Percentiles rank a stretch among this genome's conserved stretches.
These are phyloP conservation scores for Hydrozoanthus gracilis DNA, from an alignment of 92 coral and sea anemone genomes.

Conservation along the genomic window DNA sequence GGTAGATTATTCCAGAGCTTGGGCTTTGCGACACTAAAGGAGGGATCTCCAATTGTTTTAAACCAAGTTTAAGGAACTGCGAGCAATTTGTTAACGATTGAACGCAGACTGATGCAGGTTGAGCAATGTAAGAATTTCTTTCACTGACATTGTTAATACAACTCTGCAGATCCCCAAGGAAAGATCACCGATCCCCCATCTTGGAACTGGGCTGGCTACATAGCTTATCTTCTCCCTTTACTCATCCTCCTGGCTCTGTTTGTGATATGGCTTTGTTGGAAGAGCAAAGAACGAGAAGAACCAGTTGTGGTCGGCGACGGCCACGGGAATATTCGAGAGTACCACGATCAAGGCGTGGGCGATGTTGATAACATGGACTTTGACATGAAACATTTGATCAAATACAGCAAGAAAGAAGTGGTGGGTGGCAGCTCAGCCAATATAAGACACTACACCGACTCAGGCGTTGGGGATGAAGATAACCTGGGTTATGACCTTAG, in stretches of 20 bases:
- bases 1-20: no score
- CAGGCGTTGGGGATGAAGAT: constrained; percentile 37
- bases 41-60: no score
- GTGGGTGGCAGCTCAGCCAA: constrained; percentile 37
- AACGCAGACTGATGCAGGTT: no score
- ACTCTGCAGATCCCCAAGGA: background rate
- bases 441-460: constrained; percentile 34
- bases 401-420: background rate
- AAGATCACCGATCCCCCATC: background rate
- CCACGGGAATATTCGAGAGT: constrained; percentile 34
- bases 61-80: no score
- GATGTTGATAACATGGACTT: constrained; percentile 37
- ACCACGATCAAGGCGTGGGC: constrained; percentile 27
- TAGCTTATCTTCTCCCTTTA: background rate
- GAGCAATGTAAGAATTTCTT: no score
- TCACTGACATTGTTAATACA: no score
- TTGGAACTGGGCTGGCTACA: constrained; percentile 19
- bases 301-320: constrained; percentile 5
- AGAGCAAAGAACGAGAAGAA: constrained; percentile 34
- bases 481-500: constrained; percentile 19
- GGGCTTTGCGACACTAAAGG: no score
- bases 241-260: constrained; percentile 12
- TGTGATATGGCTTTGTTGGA: constrained; percentile 33
- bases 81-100: no score
- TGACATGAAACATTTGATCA: constrained; percentile 35